Conservation (phyloP, 2,888 invertebrate species). For the Tachina lurida region DNA sequence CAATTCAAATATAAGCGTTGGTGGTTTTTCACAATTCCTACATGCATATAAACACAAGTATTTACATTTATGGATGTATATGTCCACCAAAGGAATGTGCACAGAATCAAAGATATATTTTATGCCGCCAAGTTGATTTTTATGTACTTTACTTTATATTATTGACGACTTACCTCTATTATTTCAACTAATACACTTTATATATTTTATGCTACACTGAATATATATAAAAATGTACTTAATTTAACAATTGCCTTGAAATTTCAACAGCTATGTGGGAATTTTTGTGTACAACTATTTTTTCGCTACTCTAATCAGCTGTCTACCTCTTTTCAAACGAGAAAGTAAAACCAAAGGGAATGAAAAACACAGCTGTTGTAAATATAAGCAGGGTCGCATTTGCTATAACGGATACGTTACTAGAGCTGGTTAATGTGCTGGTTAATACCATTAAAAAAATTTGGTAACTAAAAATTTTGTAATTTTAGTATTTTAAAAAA, state of each 20-base stretch:
- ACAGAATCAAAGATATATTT: neutral
- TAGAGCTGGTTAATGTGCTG: no score
- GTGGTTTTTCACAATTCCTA: conserved; percentile 1
- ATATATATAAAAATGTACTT: conserved; percentile 20
- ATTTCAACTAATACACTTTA: conserved; percentile 3
- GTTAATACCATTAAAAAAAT: no score
- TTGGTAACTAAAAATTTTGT: no score
- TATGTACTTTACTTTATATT: neutral
- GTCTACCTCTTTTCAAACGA: conserved; percentile 14
- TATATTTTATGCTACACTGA: conserved; percentile 1
- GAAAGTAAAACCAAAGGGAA: neutral
- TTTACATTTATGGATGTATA: no score
- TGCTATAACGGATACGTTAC: no score
- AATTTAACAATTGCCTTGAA: conserved; percentile 27
- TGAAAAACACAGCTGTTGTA: neutral
- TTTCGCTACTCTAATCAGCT: conserved; percentile 38
- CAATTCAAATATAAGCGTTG: conserved; percentile 16
- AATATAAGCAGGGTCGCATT: neutral
- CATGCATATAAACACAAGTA: neutral
- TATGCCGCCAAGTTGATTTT: conserved; percentile 34
- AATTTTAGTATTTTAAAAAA: no score
- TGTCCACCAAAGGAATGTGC: neutral
- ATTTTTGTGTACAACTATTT: conserved; percentile 67
- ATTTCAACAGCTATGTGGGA: conserved; percentile 53
- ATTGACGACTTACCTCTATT: conserved; percentile 23